These are phyloP conservation scores for Pseudanteris insignis DNA, from an alignment of 2,888 invertebrate species.

Conservation along the genomic window DNA sequence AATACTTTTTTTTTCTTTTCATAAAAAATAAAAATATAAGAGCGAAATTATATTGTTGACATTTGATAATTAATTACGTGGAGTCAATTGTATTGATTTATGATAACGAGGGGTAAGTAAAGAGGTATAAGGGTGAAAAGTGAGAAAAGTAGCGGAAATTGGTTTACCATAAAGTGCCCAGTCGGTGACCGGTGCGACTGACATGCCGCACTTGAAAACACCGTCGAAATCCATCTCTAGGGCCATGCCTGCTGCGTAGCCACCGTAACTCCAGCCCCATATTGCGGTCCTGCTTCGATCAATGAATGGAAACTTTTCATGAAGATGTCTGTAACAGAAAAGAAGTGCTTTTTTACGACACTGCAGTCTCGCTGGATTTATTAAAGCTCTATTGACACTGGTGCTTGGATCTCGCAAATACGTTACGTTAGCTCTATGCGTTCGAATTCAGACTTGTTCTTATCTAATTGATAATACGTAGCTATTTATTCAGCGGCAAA, in stretches of 20 bases:
- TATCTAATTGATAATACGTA: conserved; percentile 13
- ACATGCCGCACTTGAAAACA: conserved; percentile 91
- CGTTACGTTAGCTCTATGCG: no score
- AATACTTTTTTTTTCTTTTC: no score
- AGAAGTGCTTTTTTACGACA: conserved; percentile 31
- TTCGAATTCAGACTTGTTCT: no score
- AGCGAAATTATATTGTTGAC: no score
- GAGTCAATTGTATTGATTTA: no score
- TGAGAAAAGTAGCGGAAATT: conserved; percentile 16
- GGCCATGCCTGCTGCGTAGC: conserved; percentile 89
- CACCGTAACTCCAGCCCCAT: conserved; percentile 99
- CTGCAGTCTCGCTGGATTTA: conserved; percentile 4
- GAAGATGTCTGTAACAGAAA: conserved; percentile 70
- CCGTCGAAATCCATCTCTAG: conserved; percentile 78
- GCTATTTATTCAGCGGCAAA: conserved; percentile 10
- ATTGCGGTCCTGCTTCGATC: conserved; percentile 86
- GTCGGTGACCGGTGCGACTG: conserved; percentile 96
- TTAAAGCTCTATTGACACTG: conserved; percentile 30
- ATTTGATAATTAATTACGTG: no score
- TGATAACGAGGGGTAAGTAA: no score
- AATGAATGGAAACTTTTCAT: conserved; percentile 75
- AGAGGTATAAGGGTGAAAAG: no score
- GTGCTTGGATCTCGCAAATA: no score
- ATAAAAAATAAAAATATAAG: no score
- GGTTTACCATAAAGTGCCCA: conserved; percentile 92